Conservation (phyloP, 2,113 vertebrate genomes). For the Ploceus nigricollis region DNA sequence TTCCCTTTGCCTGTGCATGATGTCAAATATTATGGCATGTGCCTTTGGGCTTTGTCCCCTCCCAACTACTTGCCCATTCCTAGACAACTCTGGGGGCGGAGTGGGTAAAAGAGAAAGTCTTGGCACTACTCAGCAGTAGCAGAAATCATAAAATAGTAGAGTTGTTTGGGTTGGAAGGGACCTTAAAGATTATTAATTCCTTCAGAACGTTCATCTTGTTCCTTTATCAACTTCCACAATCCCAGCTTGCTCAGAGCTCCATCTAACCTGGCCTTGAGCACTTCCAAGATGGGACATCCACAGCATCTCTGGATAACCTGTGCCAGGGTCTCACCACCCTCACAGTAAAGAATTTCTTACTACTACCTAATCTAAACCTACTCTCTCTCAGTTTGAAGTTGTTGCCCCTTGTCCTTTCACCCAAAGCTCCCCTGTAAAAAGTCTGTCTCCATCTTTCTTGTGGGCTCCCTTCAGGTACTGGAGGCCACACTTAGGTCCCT, state of each 20-base stretch:
- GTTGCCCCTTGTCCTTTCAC: background rate
- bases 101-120: background rate
- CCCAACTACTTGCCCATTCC: background rate
- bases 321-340: background rate
- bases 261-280: background rate
- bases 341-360: background rate
- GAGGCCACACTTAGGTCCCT: background rate
- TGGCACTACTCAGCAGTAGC: background rate
- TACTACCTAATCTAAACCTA: too few relatives aligned
- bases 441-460: background rate
- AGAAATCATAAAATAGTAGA: background rate
- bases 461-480: background rate
- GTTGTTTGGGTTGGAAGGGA: background rate
- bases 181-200: background rate
- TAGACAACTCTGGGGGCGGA: accelerated
- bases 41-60: background rate
- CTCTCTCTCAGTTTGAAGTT: background rate
- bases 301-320: background rate
- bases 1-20: background rate
- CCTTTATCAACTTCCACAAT: background rate
- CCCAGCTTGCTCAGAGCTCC: background rate
- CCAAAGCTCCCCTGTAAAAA: background rate
- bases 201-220: accelerated
- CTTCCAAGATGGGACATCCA: background rate
- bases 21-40: background rate